Evolutionary conservation across 2,797 vertebrate genomes (phyloP).

Genomic region (Ceryle rudis): DNA sequence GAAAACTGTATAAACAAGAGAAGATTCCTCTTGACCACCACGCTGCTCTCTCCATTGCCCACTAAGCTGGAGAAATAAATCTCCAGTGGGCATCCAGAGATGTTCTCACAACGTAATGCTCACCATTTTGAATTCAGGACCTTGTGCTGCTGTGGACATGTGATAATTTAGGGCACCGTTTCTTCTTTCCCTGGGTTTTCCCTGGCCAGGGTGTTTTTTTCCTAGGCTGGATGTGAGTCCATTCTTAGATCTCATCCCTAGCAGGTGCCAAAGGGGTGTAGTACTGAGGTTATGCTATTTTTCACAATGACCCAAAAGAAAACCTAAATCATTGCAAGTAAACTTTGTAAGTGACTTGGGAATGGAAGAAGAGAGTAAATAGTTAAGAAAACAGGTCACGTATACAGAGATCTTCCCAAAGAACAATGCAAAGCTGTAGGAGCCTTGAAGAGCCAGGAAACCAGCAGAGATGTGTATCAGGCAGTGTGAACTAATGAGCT

Average conservation of each 20-base stretch:
- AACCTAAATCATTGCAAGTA: not conserved
- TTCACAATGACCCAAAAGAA: not conserved
- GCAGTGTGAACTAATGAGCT: not conserved
- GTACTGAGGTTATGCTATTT: not conserved
- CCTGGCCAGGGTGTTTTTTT: not conserved
- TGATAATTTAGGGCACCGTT: not conserved
- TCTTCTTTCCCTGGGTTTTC: not conserved
- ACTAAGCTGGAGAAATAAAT: not conserved
- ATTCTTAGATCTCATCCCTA: not conserved
- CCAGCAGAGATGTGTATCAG: not conserved
- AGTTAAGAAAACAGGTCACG: not conserved
- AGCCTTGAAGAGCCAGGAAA: slow-evolving; percentile 32
- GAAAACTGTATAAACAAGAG: not conserved
- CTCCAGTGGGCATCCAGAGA: not conserved
- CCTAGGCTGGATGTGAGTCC: not conserved
- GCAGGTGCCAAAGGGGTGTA: not conserved
- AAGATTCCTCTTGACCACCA: not conserved
- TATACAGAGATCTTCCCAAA: not conserved
- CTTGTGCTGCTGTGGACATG: not conserved
- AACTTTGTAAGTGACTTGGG: not conserved
- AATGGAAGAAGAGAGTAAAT: not conserved
- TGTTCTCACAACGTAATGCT: not conserved
- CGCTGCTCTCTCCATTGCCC: not conserved
- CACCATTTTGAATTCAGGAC: not conserved
- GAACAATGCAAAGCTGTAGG: not conserved